phyloP scores from a whole-genome alignment of 2,888 invertebrate species.

The Zaprionus bogoriensis region DNA sequence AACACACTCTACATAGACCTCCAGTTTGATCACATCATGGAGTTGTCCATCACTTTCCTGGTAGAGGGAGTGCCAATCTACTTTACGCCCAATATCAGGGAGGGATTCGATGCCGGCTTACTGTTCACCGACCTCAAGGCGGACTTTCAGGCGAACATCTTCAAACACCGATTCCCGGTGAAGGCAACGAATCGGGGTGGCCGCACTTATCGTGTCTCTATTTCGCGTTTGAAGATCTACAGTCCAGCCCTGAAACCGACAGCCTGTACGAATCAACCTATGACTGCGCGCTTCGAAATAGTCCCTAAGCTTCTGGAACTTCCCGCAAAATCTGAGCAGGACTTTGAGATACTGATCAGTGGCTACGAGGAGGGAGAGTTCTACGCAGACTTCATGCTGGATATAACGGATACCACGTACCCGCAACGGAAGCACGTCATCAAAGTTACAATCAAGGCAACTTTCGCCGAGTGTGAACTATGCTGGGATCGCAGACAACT shows the following conservation, averaged over 20 bases:
- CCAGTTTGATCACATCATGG: constrained; percentile 56
- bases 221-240: constrained; percentile 58
- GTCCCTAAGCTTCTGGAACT: constrained; percentile 61
- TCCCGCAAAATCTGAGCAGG: constrained; percentile 18
- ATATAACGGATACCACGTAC: constrained; percentile 59
- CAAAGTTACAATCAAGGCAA: constrained; percentile 48
- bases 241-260: not conserved
- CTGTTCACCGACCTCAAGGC: constrained; percentile 61
- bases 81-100: constrained; percentile 71
- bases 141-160: constrained; percentile 41
- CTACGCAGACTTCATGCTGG: constrained; percentile 64
- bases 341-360: constrained; percentile 54
- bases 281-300: constrained; percentile 61
- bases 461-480: constrained; percentile 59
- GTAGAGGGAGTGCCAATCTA: constrained; percentile 76
- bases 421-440: constrained; percentile 60
- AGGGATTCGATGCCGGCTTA: constrained; percentile 63
- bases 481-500: constrained; percentile 63
- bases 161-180: constrained; percentile 47
- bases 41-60: constrained; percentile 67
- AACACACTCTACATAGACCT: constrained; percentile 67
- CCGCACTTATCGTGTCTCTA: constrained; percentile 67
- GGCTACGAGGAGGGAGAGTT: constrained; percentile 55
- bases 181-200: constrained; percentile 70
- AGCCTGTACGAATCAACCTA: constrained; percentile 29